Percentiles rank a stretch among this genome's conserved stretches.
phyloP scores from a whole-genome alignment of 2,113 vertebrate species.

The Pimephales promelas region DNA sequence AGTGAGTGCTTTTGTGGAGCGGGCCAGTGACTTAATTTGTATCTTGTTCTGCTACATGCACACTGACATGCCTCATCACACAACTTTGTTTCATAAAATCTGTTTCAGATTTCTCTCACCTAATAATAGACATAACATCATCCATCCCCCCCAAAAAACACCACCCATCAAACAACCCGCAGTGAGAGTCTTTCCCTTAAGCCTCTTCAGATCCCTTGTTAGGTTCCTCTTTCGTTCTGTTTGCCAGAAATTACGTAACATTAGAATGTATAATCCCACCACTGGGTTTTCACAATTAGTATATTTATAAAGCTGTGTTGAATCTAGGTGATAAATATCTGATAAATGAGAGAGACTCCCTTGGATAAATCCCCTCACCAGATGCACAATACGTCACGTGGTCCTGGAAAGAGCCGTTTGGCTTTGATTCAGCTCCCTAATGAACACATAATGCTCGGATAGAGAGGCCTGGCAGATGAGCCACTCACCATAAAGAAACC shows the following conservation, averaged over 20 bases:
- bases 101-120: slow-evolving; percentile 62
- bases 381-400: slow-evolving; percentile 10
- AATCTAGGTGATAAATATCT: slow-evolving; percentile 18
- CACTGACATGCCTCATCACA: slow-evolving; percentile 64
- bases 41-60: slow-evolving; percentile 62
- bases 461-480: slow-evolving; percentile 26
- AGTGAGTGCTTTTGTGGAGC: background rate
- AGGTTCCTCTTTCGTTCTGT: background rate
- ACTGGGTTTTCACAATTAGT: slow-evolving; percentile 8
- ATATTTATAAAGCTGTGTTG: slow-evolving; percentile 9
- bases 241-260: slow-evolving; percentile 25
- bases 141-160: slow-evolving; percentile 64
- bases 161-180: background rate
- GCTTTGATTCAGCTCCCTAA: slow-evolving; percentile 13
- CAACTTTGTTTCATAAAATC: slow-evolving; percentile 63
- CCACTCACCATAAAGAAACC: slow-evolving; percentile 36
- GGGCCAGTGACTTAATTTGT: slow-evolving; percentile 63
- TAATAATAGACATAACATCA: slow-evolving; percentile 72
- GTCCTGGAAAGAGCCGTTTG: slow-evolving; percentile 3
- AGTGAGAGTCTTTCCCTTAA: background rate
- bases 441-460: slow-evolving; percentile 10
- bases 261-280: slow-evolving; percentile 1
- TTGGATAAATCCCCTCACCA: slow-evolving; percentile 6
- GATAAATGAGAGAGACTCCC: slow-evolving; percentile 10
- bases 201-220: slow-evolving; percentile 13